A percentile compares a stretch with the other conserved stretches of the same genome.
Evolutionary conservation across 2,888 invertebrate species (phyloP).

Genomic region (Automeris io): DNA sequence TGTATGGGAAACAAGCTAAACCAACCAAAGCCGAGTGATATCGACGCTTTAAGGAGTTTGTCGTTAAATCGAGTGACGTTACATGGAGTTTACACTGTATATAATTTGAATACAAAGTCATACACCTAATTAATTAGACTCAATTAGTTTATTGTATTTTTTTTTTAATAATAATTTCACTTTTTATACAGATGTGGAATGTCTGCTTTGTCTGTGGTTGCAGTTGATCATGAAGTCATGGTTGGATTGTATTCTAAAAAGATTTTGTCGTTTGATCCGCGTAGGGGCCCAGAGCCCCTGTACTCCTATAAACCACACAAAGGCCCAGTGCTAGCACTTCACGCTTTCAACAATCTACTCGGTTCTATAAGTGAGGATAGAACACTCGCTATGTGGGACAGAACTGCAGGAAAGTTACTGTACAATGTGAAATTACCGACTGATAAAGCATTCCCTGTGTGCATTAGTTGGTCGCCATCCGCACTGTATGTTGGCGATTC

Average conservation of each 20-base stretch:
- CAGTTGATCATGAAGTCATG: constrained; percentile 61
- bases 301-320: constrained; percentile 67
- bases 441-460: constrained; percentile 56
- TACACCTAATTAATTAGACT: neutral
- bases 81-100: no score
- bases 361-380: constrained; percentile 78
- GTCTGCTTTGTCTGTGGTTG: constrained; percentile 72
- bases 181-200: constrained; percentile 55
- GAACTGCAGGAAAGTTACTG: constrained; percentile 63
- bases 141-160: neutral
- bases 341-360: constrained; percentile 57
- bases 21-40: no score
- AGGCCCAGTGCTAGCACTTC: constrained; percentile 67
- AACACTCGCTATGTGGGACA: constrained; percentile 76
- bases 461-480: constrained; percentile 55
- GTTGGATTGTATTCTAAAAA: constrained; percentile 75
- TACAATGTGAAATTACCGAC: constrained; percentile 53
- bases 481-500: constrained; percentile 67
- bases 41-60: no score
- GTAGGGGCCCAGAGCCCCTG: constrained; percentile 53
- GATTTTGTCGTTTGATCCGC: constrained; percentile 71
- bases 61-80: no score
- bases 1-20: no score
- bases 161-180: neutral
- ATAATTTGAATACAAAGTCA: no score